Conservation (phyloP, 1,140 invertebrate species). For the Campoletis sonorensis region DNA sequence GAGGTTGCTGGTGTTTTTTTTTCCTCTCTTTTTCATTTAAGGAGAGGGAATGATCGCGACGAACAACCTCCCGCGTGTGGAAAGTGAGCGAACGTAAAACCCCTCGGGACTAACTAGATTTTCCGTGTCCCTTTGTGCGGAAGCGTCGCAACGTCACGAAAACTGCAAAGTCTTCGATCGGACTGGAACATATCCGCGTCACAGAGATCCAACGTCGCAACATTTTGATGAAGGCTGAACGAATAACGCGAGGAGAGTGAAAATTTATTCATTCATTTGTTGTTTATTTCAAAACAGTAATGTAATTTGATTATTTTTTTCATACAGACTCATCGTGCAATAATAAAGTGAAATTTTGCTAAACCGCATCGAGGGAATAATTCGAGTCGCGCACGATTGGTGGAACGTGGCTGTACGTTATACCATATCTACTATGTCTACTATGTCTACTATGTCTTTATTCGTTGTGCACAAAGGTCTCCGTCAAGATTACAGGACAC, state of each 20-base stretch:
- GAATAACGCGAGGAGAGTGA: too few species aligned
- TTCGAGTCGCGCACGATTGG: too few species aligned
- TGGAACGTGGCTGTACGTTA: not conserved
- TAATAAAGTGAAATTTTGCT: too few species aligned
- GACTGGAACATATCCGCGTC: slow-evolving; percentile 39
- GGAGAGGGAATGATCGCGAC: not conserved
- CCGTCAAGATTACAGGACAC: slow-evolving; percentile 72
- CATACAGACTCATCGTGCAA: slow-evolving; percentile 51
- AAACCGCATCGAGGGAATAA: too few species aligned
- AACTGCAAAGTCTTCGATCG: slow-evolving; percentile 34
- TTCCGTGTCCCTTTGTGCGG: slow-evolving; percentile 64
- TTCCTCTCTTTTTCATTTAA: too few species aligned
- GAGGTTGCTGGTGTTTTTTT: slow-evolving; percentile 38
- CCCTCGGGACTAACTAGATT: slow-evolving; percentile 69
- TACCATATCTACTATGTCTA: slow-evolving; percentile 58
- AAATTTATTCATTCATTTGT: too few species aligned
- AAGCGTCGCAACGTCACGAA: slow-evolving; percentile 51
- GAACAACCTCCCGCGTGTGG: slow-evolving; percentile 53
- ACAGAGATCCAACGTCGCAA: slow-evolving; percentile 54
- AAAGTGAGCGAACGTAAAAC: slow-evolving; percentile 55
- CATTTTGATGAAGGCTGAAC: too few species aligned
- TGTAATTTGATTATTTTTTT: too few species aligned
- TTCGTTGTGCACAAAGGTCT: slow-evolving; percentile 71
- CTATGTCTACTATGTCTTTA: slow-evolving; percentile 71
- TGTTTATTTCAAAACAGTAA: too few species aligned